Conservation (phyloP, 1,140 invertebrate species). For the Sipha flava region DNA sequence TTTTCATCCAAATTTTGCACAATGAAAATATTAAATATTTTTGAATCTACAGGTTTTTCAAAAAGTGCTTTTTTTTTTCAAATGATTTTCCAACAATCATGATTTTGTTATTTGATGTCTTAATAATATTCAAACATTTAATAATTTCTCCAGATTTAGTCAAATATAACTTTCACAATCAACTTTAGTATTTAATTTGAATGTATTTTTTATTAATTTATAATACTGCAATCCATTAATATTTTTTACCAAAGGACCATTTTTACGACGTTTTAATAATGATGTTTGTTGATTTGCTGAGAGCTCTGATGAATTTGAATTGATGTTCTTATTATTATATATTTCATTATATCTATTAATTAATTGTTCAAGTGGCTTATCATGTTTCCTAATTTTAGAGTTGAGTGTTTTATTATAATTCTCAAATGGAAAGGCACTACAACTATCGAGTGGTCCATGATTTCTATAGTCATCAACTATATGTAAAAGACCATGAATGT, state of each 20-base stretch:
- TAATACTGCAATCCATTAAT: neutral
- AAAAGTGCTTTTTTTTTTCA: neutral
- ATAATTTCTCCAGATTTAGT: neutral
- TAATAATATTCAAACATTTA: neutral
- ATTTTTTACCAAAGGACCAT: neutral
- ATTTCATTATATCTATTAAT: neutral
- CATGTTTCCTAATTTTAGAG: neutral
- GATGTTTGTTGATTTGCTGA: neutral
- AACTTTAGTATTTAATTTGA: neutral
- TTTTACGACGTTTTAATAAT: neutral
- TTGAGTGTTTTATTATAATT: neutral
- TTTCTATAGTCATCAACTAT: neutral
- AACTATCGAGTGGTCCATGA: neutral
- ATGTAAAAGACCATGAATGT: neutral
- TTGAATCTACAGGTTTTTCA: neutral
- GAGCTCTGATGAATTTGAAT: neutral
- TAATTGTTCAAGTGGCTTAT: neutral
- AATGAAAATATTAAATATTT: neutral
- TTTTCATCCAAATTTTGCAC: neutral
- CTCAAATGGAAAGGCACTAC: neutral
- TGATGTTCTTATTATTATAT: neutral
- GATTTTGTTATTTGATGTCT: neutral
- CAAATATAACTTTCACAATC: neutral
- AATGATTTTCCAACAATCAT: neutral
- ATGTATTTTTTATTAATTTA: neutral